Evolutionary conservation across 2,888 invertebrate species (phyloP).

Genomic region (Morpho deidamia): DNA sequence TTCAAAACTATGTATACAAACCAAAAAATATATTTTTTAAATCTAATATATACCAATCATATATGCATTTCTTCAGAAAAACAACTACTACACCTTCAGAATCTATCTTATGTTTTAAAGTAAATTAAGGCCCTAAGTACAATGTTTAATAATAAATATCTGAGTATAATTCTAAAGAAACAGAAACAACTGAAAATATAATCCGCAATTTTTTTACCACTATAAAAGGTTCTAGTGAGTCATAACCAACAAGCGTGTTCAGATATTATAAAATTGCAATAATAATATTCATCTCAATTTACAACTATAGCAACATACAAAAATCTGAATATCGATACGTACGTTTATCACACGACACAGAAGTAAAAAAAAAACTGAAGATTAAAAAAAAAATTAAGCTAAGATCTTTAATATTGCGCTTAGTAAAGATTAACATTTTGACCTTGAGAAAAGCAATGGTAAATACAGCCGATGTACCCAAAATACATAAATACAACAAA

Average conservation of each 20-base stretch:
- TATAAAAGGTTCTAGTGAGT: slow-evolving; percentile 43
- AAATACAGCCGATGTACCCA: slow-evolving; percentile 17
- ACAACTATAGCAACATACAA: slow-evolving; percentile 27
- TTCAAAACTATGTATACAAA: slow-evolving; percentile 52
- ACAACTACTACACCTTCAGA: slow-evolving; percentile 33
- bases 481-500: slow-evolving; percentile 3
- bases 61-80: slow-evolving; percentile 6
- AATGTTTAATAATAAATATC: slow-evolving; percentile 44
- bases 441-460: slow-evolving; percentile 10
- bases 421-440: slow-evolving; percentile 1
- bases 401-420: slow-evolving; percentile 27
- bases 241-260: slow-evolving; percentile 32
- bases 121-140: slow-evolving; percentile 66
- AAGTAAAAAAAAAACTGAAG: slow-evolving; percentile 28
- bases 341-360: slow-evolving; percentile 45
- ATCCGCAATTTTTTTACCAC: slow-evolving; percentile 34
- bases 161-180: slow-evolving; percentile 42
- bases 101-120: slow-evolving; percentile 28
- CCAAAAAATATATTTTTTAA: slow-evolving; percentile 56
- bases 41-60: slow-evolving; percentile 43
- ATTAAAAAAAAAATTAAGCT: slow-evolving; percentile 23
- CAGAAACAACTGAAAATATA: slow-evolving; percentile 40
- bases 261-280: slow-evolving; percentile 19
- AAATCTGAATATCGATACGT: slow-evolving; percentile 35
- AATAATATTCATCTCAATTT: slow-evolving; percentile 21